A percentile compares a stretch with the other conserved stretches of the same genome.
These are phyloP conservation scores for Alloplasta piceator DNA, from an alignment of 2,888 invertebrate genomes.

Conservation along the genomic window DNA sequence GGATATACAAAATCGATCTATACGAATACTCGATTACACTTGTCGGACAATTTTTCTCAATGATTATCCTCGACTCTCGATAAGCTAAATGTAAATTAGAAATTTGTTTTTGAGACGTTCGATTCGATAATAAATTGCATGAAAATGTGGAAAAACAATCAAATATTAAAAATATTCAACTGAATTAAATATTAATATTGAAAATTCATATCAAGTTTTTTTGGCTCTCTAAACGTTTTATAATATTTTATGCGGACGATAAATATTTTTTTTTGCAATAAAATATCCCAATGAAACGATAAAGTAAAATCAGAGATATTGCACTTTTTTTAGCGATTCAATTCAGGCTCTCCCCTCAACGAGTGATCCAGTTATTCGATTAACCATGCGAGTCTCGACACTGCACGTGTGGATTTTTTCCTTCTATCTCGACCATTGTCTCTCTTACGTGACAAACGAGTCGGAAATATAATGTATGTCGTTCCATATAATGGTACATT, in stretches of 20 bases:
- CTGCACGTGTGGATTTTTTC: conserved; percentile 58
- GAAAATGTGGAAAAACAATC: neutral
- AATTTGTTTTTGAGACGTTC: neutral
- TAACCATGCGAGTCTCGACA: conserved; percentile 4
- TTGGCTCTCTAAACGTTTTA: no score
- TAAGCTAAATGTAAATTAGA: neutral
- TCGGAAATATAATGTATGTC: conserved; percentile 46
- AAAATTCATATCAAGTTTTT: neutral
- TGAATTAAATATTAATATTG: neutral
- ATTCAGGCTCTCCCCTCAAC: no score
- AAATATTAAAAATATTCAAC: neutral
- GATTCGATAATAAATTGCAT: neutral
- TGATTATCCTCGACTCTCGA: conserved; percentile 12
- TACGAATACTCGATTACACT: neutral
- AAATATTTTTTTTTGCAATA: no score
- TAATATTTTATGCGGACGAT: no score
- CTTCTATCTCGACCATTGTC: conserved; percentile 30
- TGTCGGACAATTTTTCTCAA: neutral
- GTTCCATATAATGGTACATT: conserved; percentile 4
- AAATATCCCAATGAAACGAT: no score
- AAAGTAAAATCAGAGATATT: no score
- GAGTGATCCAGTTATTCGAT: conserved; percentile 22
- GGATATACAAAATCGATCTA: conserved; percentile 6
- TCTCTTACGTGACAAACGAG: conserved; percentile 52
- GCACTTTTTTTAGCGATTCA: no score